Conservation (phyloP, 2,113 vertebrate species). For the Vanacampus margaritifer region DNA sequence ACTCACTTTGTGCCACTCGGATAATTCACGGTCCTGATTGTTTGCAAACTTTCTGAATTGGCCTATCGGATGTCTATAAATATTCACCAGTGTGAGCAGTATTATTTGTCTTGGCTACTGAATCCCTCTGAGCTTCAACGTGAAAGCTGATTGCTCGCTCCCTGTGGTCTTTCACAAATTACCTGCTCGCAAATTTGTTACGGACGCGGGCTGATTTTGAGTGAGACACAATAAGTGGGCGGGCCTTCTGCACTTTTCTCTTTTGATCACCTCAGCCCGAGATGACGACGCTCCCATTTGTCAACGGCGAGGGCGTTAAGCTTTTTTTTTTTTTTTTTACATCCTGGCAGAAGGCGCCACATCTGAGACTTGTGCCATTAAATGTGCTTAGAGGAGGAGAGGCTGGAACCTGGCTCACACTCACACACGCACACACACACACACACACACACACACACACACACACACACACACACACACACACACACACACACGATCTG, state of each 20-base stretch:
- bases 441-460: too few species aligned
- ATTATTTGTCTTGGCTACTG: neutral
- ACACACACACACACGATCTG: neutral
- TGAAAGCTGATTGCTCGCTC: conserved; percentile 43
- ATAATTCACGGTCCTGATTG: neutral
- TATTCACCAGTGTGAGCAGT: neutral
- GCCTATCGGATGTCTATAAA: neutral
- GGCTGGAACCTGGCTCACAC: neutral
- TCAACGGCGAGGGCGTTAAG: conserved; percentile 31
- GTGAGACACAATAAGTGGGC: neutral
- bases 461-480: too few species aligned
- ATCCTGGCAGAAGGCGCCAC: conserved; percentile 31
- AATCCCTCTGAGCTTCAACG: conserved; percentile 34
- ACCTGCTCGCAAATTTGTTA: conserved; percentile 29
- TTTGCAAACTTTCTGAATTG: neutral
- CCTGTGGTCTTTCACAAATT: conserved; percentile 50
- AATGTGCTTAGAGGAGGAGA: conserved; percentile 31
- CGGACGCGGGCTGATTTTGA: neutral
- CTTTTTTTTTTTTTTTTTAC: conserved; percentile 44
- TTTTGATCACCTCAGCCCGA: neutral
- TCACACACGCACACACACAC: neutral
- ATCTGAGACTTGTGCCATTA: conserved; percentile 48
- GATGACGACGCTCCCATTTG: neutral
- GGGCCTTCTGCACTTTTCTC: neutral
- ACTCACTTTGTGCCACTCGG: neutral